phyloP scores from a whole-genome alignment of 2,888 invertebrate species.

The Papilio gigon region DNA sequence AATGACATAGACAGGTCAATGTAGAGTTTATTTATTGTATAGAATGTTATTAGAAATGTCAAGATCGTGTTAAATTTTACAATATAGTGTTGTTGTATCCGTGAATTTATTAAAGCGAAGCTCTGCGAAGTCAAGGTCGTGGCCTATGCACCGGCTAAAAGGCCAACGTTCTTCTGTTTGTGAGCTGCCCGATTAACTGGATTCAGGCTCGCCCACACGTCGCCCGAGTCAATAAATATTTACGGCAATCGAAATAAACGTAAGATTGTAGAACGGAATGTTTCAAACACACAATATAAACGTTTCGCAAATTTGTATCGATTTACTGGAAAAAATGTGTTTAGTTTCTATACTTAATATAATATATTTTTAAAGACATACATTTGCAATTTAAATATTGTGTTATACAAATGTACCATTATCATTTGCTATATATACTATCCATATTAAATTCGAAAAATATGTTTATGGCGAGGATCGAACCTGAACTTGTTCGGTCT shows the following conservation, averaged over 20 bases:
- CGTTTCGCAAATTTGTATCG: background rate
- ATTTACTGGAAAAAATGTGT: too few species aligned
- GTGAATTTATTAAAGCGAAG: constrained; percentile 16
- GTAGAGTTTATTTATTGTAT: background rate
- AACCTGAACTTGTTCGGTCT: too few species aligned
- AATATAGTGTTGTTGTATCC: constrained; percentile 1
- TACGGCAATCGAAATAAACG: constrained; percentile 30
- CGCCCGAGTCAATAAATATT: constrained; percentile 23
- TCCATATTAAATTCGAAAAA: too few species aligned
- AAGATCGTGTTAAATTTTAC: background rate
- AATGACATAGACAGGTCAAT: background rate
- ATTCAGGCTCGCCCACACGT: constrained; percentile 57
- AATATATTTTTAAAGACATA: background rate
- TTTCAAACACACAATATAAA: constrained; percentile 23
- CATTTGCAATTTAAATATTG: background rate
- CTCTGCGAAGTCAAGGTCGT: constrained; percentile 50
- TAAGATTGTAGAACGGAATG: constrained; percentile 5
- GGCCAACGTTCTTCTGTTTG: constrained; percentile 66
- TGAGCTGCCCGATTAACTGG: constrained; percentile 45
- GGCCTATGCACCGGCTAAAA: constrained; percentile 52
- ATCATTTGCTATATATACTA: too few species aligned
- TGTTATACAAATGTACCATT: background rate
- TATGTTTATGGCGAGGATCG: too few species aligned
- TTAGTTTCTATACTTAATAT: too few species aligned
- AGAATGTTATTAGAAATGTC: background rate